Conservation (phyloP, 1,140 invertebrate species). For the Tetramorium simillimum region DNA sequence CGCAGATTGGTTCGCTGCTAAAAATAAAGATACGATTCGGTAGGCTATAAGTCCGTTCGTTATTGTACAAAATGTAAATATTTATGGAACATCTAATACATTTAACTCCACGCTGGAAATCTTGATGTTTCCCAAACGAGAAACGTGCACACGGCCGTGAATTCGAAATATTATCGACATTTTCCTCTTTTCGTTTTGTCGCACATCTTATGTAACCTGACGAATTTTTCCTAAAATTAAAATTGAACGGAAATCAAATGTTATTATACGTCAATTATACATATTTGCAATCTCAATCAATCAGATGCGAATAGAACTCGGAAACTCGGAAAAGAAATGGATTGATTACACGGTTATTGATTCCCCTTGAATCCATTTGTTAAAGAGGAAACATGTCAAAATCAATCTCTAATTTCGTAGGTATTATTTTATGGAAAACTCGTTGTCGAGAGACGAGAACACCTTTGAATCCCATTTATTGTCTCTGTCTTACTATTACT, state of each 20-base stretch:
- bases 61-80: constrained; percentile 65
- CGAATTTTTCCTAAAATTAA: neutral
- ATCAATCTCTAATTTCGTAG: neutral
- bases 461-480: neutral
- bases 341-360: neutral
- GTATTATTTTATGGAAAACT: neutral
- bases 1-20: constrained; percentile 62
- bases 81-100: constrained; percentile 56
- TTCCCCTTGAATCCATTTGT: neutral
- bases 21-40: constrained; percentile 67
- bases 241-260: neutral
- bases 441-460: neutral
- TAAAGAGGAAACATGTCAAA: neutral
- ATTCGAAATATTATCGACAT: neutral
- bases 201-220: neutral
- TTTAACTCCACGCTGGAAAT: constrained; percentile 58
- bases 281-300: neutral
- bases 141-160: neutral
- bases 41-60: constrained; percentile 51
- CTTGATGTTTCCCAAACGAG: neutral
- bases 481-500: neutral
- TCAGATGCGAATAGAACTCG: neutral
- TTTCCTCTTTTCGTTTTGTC: neutral
- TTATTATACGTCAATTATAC: neutral
- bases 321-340: neutral